Base-by-base conservation (phyloP, 2,888 invertebrate species). In the Watsonalla cultraria region DNA sequence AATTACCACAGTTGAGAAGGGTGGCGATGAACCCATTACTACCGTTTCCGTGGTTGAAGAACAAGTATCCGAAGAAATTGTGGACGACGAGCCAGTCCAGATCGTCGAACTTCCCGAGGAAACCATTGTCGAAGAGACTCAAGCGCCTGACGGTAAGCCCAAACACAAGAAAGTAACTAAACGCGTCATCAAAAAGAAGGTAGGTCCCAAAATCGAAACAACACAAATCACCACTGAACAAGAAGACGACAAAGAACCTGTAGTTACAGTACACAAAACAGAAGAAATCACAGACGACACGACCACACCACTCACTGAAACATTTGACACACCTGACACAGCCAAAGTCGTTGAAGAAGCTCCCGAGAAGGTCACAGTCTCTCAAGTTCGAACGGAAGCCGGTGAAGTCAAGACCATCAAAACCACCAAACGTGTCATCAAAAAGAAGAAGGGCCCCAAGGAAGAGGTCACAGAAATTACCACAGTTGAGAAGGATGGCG, bases 1-100 rank as follows among this genome's bases (percentile, higher is more conserved):
- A 69, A 85, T 84, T 24, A 75, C 83, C 5, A 91, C 90, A 13
- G 74, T 84, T 59, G 78, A 59, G 68, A 86, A 76, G 65, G 74
- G 86, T 70, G 86, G 84, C 55, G 77, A 86, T 59, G 58, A 65
- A 45, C 76, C 76, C 0, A 68, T 72, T 58, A 77, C 75, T 0
- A 76, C 76, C 5, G 74, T 80, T 8, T 66, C 59, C 54, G 54
- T 64, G 0, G 54, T 54, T 0, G 62, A 66, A 56, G 54, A 63
- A 52, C 52, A 65, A 37, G 72, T 61, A 37, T 64, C 77, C 37
- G 69, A 77, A 62, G 61, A 72, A 8, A 45, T 47, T 8, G 51
- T 51, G 24, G 37, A 51, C 0, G 4, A 34, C 11, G 64, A 69
- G 51, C 62, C 66, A 0, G 66, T 72, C 4, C 77, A 82, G 52